Evolutionary conservation across 2,888 invertebrate species (phyloP), one percentile per base, ranked within the genome.

Genomic region (Xanthia togata): DNA sequence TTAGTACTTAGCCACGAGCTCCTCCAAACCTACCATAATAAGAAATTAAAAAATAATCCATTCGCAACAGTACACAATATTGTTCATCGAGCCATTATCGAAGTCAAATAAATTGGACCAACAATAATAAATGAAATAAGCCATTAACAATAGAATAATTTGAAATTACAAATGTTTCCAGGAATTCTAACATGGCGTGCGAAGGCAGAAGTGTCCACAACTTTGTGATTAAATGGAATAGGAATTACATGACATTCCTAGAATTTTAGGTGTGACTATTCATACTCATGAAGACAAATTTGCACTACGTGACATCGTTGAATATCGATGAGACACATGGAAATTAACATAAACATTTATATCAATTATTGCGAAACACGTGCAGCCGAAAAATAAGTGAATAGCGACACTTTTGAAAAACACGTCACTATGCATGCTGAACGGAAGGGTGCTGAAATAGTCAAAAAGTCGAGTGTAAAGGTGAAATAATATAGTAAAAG

Each of bases 91-190:
- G 2, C 35, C 11, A 73, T 47, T 23, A 57, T 4, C 50, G 26
- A 63, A 68, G 9, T 67, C 3, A 47, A 72, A 47, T 67, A 44
- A 59, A 68, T 38, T 31, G 44, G 17, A 59, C 12, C 4, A 53
- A 60, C 53, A 26, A 5, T n/a, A 69, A 72, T 80, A 17, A 77
- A 64, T 69, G 0, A 41, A 71, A 26, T 14, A 47, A 50, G 3
- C 20, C 65, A 50, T 26, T 44, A 53, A 14, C 17, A 73, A 55
- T 41, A 47, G 4, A 26, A 47, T 17, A 1, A 60, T 23, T 47
- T 14, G 20, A 47, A 71, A 60, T 60, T 23, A 50, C 8, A 31
- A 62, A 14, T 23, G n/a, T 31, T 71, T 35, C 71, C 47, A n/a
- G 63, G 68, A 55, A 68, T 50, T 44, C 12, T 11, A 69, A 55